These are phyloP conservation scores for Leptobrachium ailaonicum DNA, from an alignment of 2,113 vertebrate genomes.

Conservation along the genomic window DNA sequence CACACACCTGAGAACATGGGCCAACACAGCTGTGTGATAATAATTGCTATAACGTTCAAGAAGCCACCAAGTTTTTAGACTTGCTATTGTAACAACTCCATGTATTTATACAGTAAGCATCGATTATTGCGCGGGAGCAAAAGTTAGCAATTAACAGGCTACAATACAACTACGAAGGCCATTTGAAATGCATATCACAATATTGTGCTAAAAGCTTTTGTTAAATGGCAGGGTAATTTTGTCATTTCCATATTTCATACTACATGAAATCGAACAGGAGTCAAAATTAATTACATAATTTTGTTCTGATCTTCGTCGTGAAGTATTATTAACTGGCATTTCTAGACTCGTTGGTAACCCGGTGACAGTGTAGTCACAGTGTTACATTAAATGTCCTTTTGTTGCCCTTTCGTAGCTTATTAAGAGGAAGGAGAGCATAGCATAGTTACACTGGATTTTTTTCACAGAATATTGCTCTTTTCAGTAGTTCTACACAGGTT, in stretches of 20 bases:
- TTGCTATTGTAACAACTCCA: not conserved
- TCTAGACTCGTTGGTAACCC: slow-evolving; percentile 29
- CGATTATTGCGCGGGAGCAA: not conserved
- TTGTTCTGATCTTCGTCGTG: slow-evolving; percentile 24
- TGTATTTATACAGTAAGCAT: not conserved
- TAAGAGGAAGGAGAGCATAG: slow-evolving; percentile 19
- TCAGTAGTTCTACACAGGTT: slow-evolving; percentile 28
- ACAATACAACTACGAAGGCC: slow-evolving; percentile 10
- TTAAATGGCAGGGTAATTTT: slow-evolving; percentile 46
- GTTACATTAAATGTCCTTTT: slow-evolving; percentile 45
- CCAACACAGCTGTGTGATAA: no score
- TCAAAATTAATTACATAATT: slow-evolving; percentile 43
- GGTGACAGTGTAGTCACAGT: slow-evolving; percentile 39
- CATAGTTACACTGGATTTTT: slow-evolving; percentile 3
- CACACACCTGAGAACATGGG: no score
- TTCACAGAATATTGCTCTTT: slow-evolving; percentile 12
- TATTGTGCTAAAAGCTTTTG: slow-evolving; percentile 45
- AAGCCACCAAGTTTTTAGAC: no score
- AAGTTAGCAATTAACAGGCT: slow-evolving; percentile 5
- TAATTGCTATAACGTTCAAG: no score
- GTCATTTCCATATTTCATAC: slow-evolving; percentile 38
- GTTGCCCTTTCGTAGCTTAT: slow-evolving; percentile 34
- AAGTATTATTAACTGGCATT: slow-evolving; percentile 45
- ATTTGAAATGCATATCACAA: slow-evolving; percentile 36
- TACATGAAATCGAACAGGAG: slow-evolving; percentile 35